A percentile compares a stretch with the other conserved stretches of the same genome.
phyloP scores from a whole-genome alignment of 2,888 invertebrate species.

The Campopleginae sp. region DNA sequence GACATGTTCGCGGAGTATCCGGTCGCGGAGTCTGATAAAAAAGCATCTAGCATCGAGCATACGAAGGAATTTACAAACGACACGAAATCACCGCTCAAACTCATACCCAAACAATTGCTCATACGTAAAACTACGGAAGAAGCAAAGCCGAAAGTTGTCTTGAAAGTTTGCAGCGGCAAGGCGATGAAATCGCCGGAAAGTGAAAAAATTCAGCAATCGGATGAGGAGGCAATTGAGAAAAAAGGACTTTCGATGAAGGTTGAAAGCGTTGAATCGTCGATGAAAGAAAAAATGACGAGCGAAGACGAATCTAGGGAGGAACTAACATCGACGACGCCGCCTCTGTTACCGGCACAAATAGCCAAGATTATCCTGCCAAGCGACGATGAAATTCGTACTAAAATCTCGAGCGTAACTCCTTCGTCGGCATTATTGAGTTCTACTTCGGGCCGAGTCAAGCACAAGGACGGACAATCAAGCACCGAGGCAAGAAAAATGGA shows the following conservation, averaged over 20 bases:
- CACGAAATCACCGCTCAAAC: conserved; percentile 72
- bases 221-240: neutral
- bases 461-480: conserved; percentile 1
- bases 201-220: neutral
- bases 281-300: conserved; percentile 13
- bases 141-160: conserved; percentile 29
- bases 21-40: conserved; percentile 40
- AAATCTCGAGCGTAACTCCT: conserved; percentile 28
- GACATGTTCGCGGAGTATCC: conserved; percentile 77
- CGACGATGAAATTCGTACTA: conserved; percentile 6
- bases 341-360: conserved; percentile 49
- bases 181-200: conserved; percentile 11
- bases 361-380: conserved; percentile 32
- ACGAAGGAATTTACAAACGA: conserved; percentile 63
- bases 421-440: conserved; percentile 33
- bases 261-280: conserved; percentile 13
- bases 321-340: conserved; percentile 59
- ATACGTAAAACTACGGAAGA: conserved; percentile 69
- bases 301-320: conserved; percentile 14
- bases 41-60: neutral
- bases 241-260: neutral
- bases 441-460: conserved; percentile 3
- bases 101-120: conserved; percentile 78
- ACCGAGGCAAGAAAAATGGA: conserved; percentile 66
- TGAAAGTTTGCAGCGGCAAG: conserved; percentile 20